phyloP scores from a whole-genome alignment of 2,888 invertebrate species.

The Platycheirus rosarum region DNA sequence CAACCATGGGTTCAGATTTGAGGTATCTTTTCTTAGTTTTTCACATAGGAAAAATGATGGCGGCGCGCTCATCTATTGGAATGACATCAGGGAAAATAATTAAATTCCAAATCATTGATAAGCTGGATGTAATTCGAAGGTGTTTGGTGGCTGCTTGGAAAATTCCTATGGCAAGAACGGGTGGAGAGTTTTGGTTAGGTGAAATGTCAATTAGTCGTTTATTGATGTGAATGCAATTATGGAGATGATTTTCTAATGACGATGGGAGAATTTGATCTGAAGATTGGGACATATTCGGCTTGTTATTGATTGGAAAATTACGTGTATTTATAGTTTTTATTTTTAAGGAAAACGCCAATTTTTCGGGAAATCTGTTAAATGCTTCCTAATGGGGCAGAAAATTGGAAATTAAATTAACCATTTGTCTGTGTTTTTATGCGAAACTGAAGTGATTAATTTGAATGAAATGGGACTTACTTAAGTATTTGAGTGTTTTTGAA shows the following conservation, averaged over 20 bases:
- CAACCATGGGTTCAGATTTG: constrained; percentile 3
- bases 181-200: constrained; percentile 52
- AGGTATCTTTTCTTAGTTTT: constrained; percentile 34
- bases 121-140: constrained; percentile 17
- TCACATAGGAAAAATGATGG: constrained; percentile 1
- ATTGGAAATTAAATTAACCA: constrained; percentile 1
- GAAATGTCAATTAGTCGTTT: constrained; percentile 66
- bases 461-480: background rate
- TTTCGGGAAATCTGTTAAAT: constrained; percentile 29
- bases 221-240: constrained; percentile 69
- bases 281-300: constrained; percentile 10
- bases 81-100: constrained; percentile 61
- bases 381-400: background rate
- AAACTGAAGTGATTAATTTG: background rate
- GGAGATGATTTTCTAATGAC: constrained; percentile 43
- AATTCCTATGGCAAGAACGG: background rate
- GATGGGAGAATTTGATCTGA: constrained; percentile 14
- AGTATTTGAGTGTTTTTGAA: background rate
- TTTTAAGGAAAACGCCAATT: background rate
- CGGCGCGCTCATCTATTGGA: constrained; percentile 19
- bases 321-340: background rate
- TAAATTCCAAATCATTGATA: constrained; percentile 66
- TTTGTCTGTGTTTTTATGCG: background rate
- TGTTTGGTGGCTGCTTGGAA: constrained; percentile 31
- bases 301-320: constrained; percentile 30